Evolutionary conservation across 2,797 vertebrate genomes (phyloP), one percentile per base, ranked within the genome.

Genomic region (Nyctibius grandis): DNA sequence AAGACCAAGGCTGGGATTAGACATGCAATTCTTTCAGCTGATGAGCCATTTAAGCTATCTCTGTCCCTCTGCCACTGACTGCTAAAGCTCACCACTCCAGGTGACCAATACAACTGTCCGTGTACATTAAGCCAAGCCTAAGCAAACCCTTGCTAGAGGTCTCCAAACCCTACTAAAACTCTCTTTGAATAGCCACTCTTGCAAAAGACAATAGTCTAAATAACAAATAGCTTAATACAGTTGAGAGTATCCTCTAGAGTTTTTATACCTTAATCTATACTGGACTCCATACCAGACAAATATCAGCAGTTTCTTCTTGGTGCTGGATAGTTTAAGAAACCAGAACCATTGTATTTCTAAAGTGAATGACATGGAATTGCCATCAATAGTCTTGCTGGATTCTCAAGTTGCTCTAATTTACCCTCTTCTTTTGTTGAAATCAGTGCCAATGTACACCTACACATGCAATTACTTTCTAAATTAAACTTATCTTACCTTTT

Each of bases 401-500:
- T 83, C 51, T 63, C 16, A 67, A 31, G 4, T 26, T 88, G 63
- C 44, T 84, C 45, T 59, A 25, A 59, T 40, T 84, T 75, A 44
- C 20, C 16, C 8, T 54, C 9, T 44, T 83, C 17, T 88, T 86
- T 72, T 54, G 33, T 54, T 73, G 12, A 84, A 59, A 61, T 44
- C 44, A 47, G 17, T 23, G 60, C 17, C 36, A 69, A 75, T 38
- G 57, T 51, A 68, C 29, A 95, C 59, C 21, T 74, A 64, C 16
- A 59, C 15, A 54, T 12, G 17, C 5, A 50, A 53, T 34, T 76
- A 80, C 53, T 48, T 88, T 65, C 7, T 34, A 28, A 74, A 91
- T 48, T 23, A 56, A 68, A 65, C 6, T 89, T 90, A 26, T 85
- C 53, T 98, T 97, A 98, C 99, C 99, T 99, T 96, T 98, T 98